Evolutionary conservation across 2,888 invertebrate genomes (phyloP).

Genomic region (Colletes collaris): DNA sequence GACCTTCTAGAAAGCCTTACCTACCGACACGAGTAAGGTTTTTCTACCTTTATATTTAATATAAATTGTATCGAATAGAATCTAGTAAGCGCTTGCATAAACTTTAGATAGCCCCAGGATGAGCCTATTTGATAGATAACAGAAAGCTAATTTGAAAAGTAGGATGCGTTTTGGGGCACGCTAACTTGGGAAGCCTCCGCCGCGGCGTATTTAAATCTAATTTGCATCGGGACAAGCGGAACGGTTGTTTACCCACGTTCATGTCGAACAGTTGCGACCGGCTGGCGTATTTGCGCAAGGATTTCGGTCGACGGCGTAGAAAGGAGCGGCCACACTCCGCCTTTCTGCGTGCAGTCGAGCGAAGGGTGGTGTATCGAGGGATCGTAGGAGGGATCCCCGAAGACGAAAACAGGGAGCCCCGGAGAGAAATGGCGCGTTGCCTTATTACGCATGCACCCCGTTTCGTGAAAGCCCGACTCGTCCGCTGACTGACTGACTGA

Average conservation of each 20-base stretch:
- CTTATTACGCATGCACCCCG: constrained; percentile 81
- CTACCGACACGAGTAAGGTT: too few species aligned
- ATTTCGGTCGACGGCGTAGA: constrained; percentile 50
- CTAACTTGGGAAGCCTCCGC: too few species aligned
- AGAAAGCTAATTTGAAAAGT: too few species aligned
- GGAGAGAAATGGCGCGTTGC: constrained; percentile 69
- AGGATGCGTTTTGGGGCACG: too few species aligned
- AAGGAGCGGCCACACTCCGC: constrained; percentile 46
- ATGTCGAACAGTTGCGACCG: constrained; percentile 60
- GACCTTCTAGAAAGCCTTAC: too few species aligned
- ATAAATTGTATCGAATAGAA: too few species aligned
- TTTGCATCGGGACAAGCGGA: constrained; percentile 52
- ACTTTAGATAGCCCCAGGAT: too few species aligned
- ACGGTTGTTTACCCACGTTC: constrained; percentile 50
- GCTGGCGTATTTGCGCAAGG: constrained; percentile 60
- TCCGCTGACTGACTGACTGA: constrained; percentile 65
- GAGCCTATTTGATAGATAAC: too few species aligned
- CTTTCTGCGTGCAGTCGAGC: constrained; percentile 46
- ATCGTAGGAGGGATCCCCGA: constrained; percentile 65
- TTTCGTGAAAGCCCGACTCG: constrained; percentile 46
- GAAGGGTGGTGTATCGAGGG: constrained; percentile 56
- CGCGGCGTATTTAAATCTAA: constrained; percentile 44
- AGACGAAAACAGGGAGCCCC: constrained; percentile 55
- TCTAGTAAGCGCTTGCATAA: too few species aligned
- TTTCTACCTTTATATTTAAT: too few species aligned